Evolutionary conservation across 2,113 vertebrate species (phyloP), one percentile per base, ranked within the genome.

Genomic region (Steatornis caripensis): DNA sequence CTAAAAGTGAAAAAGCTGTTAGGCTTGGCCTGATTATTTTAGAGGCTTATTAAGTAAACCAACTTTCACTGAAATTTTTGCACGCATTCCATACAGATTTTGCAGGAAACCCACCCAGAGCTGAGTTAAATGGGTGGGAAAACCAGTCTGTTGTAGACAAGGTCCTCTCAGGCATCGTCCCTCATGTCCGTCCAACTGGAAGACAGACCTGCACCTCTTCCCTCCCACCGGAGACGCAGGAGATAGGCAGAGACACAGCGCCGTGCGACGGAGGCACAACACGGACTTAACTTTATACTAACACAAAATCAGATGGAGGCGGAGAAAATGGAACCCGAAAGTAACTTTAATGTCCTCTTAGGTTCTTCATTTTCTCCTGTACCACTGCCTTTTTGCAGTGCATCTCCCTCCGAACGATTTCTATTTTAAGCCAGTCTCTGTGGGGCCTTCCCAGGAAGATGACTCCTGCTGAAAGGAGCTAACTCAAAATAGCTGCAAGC

Each of bases 401-500:
- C 55, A 54, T 74, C 18, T 81, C 29, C 27, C 30, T 84, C 72
- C 79, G 71, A 71, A 83, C 26, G 75, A 76, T 57, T 92, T 87
- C 72, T 89, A 78, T 88, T 95, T 90, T 89, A 71, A 94, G 48
- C n/a, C 2, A 6, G 43, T 68, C 87, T 85, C 90, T 0, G 10
- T 62, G 58, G 83, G 84, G 64, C 53, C 75, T 81, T 95, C 85
- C 82, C 75, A 86, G 79, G 87, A 94, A 95, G 87, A 93, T 26
- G 41, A 76, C 19, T 93, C 76, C 68, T 62, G 66, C 71, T 80
- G 66, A 94, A 82, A 93, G 77, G 20, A 72, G 55, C 66, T 54
- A 77, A 83, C 66, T 77, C 0, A 0, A 94, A 91, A 94, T 49
- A 96, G 82, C 68, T 90, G 82, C 66, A 85, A 66, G 66, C 49